phyloP scores from a whole-genome alignment of 37 sponge, comb jelly and placozoan species.

The Aplysina aerophoba region DNA sequence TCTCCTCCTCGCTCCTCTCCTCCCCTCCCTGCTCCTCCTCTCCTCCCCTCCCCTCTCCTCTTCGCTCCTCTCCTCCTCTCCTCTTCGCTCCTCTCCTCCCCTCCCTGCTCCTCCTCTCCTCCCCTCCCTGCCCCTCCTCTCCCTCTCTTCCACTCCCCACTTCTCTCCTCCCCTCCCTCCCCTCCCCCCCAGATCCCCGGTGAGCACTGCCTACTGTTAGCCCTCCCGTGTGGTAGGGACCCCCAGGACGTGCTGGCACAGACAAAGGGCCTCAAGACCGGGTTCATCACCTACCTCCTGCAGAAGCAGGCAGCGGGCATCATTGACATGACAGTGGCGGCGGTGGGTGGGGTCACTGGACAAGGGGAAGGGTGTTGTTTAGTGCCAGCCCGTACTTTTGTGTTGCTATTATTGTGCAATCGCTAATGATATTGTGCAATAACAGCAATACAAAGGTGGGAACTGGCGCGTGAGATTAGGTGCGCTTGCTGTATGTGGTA shows the following conservation, averaged over 20 bases:
- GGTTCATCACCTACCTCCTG: slow-evolving; percentile 88
- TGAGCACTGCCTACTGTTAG: slow-evolving; percentile 92
- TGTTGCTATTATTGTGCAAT: too few relatives aligned
- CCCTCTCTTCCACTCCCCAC: too few relatives aligned
- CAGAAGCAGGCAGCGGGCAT: slow-evolving; percentile 99
- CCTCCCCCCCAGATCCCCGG: slow-evolving; percentile 55
- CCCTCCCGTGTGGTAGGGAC: slow-evolving; percentile 94
- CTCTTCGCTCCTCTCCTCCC: too few relatives aligned
- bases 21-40: not conserved
- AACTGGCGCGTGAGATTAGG: too few relatives aligned
- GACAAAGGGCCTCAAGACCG: slow-evolving; percentile 83
- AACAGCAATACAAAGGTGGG: too few relatives aligned
- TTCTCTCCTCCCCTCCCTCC: not conserved
- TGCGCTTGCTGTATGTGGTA: too few relatives aligned
- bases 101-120: not conserved
- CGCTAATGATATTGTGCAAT: too few relatives aligned
- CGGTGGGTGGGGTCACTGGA: not conserved
- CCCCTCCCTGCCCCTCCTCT: too few relatives aligned
- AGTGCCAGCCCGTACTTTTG: too few relatives aligned
- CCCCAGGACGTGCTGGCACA: slow-evolving; percentile 84
- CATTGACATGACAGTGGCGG: slow-evolving; percentile 61
- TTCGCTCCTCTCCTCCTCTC: too few relatives aligned
- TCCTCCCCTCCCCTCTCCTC: too few relatives aligned
- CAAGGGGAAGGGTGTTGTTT: not conserved
- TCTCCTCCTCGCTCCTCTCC: too few relatives aligned